Percentiles rank a stretch among this genome's conserved stretches.
Evolutionary conservation across 2,113 vertebrate species (phyloP).

Genomic region (Accipiter virgatus): DNA sequence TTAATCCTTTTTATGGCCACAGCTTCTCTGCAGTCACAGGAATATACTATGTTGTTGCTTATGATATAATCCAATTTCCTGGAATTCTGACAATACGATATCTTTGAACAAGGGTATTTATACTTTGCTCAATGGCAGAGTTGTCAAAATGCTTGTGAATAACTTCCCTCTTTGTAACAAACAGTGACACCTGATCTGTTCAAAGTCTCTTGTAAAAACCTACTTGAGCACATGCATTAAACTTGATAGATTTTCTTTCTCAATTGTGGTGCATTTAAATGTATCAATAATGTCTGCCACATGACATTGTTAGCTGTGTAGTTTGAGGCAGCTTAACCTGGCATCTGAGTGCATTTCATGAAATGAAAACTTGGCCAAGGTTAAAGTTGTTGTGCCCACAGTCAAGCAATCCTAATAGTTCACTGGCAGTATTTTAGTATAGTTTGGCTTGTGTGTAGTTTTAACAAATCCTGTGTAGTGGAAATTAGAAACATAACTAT

Average conservation of each 20-base stretch:
- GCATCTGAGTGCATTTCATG: neutral
- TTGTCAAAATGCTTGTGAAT: neutral
- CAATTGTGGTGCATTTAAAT: neutral
- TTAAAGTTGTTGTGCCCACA: neutral
- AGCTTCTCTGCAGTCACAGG: neutral
- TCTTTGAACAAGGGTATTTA: neutral
- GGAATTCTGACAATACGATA: neutral
- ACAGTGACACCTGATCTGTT: neutral
- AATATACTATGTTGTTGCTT: neutral
- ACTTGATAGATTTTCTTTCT: neutral
- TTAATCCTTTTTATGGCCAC: neutral
- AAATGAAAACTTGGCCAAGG: neutral
- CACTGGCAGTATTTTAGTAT: neutral
- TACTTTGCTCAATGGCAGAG: neutral
- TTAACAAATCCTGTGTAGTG: neutral
- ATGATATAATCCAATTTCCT: neutral
- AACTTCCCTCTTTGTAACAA: neutral
- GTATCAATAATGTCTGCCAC: neutral
- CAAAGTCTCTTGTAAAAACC: neutral
- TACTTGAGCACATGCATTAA: neutral
- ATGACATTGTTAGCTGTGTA: neutral
- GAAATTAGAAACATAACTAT: constrained; percentile 21
- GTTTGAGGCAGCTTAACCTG: neutral
- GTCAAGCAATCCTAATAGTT: neutral
- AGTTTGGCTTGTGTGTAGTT: neutral